Evolutionary conservation across 2,888 invertebrate species (phyloP).

Genomic region (Agrochola macilenta): DNA sequence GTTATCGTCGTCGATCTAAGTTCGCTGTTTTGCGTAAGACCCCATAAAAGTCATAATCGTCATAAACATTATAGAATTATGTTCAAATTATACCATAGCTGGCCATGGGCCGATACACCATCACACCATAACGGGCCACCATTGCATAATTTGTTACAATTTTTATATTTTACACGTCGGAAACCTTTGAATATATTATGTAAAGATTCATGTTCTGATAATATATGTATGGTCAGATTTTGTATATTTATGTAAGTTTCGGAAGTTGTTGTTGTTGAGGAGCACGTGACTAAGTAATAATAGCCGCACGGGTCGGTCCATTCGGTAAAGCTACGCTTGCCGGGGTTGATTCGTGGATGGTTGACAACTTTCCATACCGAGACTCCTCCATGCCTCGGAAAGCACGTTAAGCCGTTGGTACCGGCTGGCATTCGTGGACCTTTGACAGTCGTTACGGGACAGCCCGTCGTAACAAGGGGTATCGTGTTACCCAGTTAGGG

Average conservation of each 20-base stretch:
- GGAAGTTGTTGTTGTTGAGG: background rate
- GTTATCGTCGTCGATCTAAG: slow-evolving; percentile 55
- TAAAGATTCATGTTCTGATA: slow-evolving; percentile 43
- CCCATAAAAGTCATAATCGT: slow-evolving; percentile 63
- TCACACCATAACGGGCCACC: slow-evolving; percentile 50
- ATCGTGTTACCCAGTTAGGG: too few species aligned
- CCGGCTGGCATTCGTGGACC: too few species aligned
- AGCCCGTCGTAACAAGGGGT: too few species aligned
- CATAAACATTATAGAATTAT: slow-evolving; percentile 70
- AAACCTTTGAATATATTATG: slow-evolving; percentile 45
- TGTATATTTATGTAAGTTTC: slow-evolving; percentile 27
- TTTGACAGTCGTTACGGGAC: too few species aligned
- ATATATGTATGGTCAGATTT: slow-evolving; percentile 14
- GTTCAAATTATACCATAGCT: slow-evolving; percentile 66
- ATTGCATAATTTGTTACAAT: slow-evolving; percentile 57
- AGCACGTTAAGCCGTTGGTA: too few species aligned
- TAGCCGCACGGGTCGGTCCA: too few species aligned
- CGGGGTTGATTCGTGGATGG: too few species aligned
- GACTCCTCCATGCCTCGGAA: too few species aligned
- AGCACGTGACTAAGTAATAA: too few species aligned
- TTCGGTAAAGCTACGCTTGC: too few species aligned
- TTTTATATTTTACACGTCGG: slow-evolving; percentile 49
- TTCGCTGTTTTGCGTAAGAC: slow-evolving; percentile 61
- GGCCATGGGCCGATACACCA: slow-evolving; percentile 49
- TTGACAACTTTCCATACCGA: too few species aligned